Evolutionary conservation across 1,140 invertebrate genomes (phyloP).

Genomic region (Drosophila triauraria): DNA sequence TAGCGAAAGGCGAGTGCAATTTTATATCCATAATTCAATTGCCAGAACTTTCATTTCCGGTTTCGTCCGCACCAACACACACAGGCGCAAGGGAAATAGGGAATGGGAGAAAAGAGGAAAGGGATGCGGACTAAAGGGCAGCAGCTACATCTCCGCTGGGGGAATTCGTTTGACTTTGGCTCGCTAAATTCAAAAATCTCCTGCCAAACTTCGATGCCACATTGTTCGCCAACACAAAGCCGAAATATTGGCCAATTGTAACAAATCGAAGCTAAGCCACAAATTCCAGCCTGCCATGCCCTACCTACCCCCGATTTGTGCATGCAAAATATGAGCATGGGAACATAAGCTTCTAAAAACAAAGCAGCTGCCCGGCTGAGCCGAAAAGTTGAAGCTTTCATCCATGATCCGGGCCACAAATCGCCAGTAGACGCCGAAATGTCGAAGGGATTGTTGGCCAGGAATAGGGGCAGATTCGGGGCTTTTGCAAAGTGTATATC

Average conservation of each 20-base stretch:
- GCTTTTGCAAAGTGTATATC: not conserved
- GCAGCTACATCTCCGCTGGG: slow-evolving; percentile 18
- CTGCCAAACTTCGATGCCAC: slow-evolving; percentile 41
- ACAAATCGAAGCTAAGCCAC: slow-evolving; percentile 50
- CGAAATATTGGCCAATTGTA: slow-evolving; percentile 57
- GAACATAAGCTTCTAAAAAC: slow-evolving; percentile 61
- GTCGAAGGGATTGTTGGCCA: slow-evolving; percentile 1
- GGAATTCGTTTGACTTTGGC: slow-evolving; percentile 47
- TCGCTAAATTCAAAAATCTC: slow-evolving; percentile 45
- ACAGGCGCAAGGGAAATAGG: slow-evolving; percentile 21
- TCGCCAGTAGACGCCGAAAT: slow-evolving; percentile 1
- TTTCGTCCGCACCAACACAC: slow-evolving; percentile 46
- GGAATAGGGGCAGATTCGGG: not conserved
- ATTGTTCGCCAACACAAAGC: slow-evolving; percentile 60
- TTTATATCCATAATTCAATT: slow-evolving; percentile 69
- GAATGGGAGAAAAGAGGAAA: not conserved
- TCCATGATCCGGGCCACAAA: slow-evolving; percentile 20
- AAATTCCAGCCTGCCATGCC: slow-evolving; percentile 38
- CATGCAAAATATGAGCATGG: slow-evolving; percentile 47
- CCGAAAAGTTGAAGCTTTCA: slow-evolving; percentile 42
- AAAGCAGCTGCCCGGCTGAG: slow-evolving; percentile 35
- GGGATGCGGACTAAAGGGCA: too few relatives aligned
- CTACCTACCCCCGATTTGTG: not conserved
- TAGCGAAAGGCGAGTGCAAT: slow-evolving; percentile 45
- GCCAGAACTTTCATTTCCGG: slow-evolving; percentile 64